Evolutionary conservation across 2,888 invertebrate genomes (phyloP).

Genomic region (Tiliacea citrago): DNA sequence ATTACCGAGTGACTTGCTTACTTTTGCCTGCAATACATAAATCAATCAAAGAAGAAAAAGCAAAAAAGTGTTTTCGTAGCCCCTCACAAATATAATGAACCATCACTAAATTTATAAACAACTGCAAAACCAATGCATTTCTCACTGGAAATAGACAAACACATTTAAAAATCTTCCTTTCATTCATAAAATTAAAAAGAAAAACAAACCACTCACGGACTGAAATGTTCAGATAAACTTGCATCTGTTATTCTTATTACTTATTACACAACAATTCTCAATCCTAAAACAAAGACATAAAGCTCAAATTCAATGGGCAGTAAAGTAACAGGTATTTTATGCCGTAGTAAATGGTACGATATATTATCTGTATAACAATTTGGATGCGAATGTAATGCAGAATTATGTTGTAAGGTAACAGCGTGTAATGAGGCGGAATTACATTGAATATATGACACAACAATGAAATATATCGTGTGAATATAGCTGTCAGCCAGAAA

Average conservation of each 20-base stretch:
- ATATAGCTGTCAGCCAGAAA: background rate
- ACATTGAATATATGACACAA: background rate
- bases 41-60: background rate
- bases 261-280: slow-evolving; percentile 17
- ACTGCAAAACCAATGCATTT: background rate
- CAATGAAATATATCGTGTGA: slow-evolving; percentile 9
- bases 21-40: slow-evolving; percentile 7
- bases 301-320: slow-evolving; percentile 27
- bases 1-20: too few species aligned
- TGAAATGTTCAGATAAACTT: slow-evolving; percentile 25
- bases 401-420: slow-evolving; percentile 32
- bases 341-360: slow-evolving; percentile 38
- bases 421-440: slow-evolving; percentile 27
- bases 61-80: background rate
- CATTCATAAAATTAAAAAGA: slow-evolving; percentile 40
- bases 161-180: background rate
- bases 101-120: slow-evolving; percentile 7
- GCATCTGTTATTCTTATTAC: too few species aligned
- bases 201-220: slow-evolving; percentile 15
- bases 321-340: slow-evolving; percentile 51
- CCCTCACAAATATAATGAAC: slow-evolving; percentile 26
- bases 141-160: background rate
- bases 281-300: slow-evolving; percentile 24
- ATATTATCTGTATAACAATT: slow-evolving; percentile 53
- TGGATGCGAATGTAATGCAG: slow-evolving; percentile 26